A percentile compares a stretch with the other conserved stretches of the same genome.
phyloP scores from a whole-genome alignment of 2,113 vertebrate species.

The Cyanistes caeruleus region DNA sequence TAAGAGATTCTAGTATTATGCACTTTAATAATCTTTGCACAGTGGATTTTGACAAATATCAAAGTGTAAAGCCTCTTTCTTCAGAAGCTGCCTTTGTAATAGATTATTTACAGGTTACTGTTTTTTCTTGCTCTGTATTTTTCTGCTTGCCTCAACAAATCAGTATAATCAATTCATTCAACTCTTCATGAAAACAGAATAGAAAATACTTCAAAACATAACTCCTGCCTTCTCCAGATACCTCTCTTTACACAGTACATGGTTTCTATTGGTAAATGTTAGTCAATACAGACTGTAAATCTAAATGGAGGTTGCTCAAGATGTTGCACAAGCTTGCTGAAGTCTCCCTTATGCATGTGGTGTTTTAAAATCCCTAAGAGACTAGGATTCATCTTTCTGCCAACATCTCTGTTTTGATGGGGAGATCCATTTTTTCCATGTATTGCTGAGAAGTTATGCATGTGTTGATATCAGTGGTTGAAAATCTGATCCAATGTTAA shows the following conservation, averaged over 20 bases:
- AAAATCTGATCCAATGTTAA: not conserved
- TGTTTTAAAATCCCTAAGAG: not conserved
- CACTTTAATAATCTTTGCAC: not conserved
- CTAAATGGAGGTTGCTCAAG: not conserved
- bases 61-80: not conserved
- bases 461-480: not conserved
- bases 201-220: not conserved
- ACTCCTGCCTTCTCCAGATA: not conserved
- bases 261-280: rapidly evolving
- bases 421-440: not conserved
- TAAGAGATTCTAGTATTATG: not conserved
- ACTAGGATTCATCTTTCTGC: not conserved
- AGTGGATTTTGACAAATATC: not conserved
- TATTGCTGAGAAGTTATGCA: not conserved
- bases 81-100: not conserved
- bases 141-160: not conserved
- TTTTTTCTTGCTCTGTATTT: not conserved
- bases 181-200: not conserved
- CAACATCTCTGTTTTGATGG: not conserved
- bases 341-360: not conserved
- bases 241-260: not conserved
- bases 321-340: not conserved
- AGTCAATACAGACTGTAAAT: not conserved
- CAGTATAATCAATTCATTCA: not conserved
- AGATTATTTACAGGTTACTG: not conserved